Evolutionary conservation across 2,113 vertebrate species (phyloP), one percentile per base, ranked within the genome.

Genomic region (Haemorhous mexicanus): DNA sequence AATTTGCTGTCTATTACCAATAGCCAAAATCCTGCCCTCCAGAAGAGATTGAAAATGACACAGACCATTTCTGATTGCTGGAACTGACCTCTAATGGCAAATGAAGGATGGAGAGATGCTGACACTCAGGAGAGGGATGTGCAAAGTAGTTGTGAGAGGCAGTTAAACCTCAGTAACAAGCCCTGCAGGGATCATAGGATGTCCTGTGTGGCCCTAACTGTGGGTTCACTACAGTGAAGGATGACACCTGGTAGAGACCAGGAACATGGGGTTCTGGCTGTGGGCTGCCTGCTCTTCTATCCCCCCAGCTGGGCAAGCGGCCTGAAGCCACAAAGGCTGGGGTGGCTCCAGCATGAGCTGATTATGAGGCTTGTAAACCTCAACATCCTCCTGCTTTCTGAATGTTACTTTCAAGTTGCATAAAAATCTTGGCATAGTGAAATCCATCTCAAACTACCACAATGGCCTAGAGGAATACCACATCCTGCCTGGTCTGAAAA

Each of bases 141-240:
- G 13, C 28, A 84, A 66, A 70, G 46, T 0, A 0, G 2, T 21
- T 3, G 1, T 43, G 43, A 93, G 11, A n/a, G 21, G 6, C 15
- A 24, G 2, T 37, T 68, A 32, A 28, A 55, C 2, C 11, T 85
- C 4, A 2, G 7, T 43, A 50, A 37, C 12, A 75, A 55, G 23
- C 26, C n/a, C 56, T 77, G 8, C 53, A 88, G 12, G 13, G 27
- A 33, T 52, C 16, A 20, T 0, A 47, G 49, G 19, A 47, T 5
- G 1, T 18, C 3, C 30, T 43, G 27, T 23, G 14, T 53, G 50
- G 47, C 55, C 17, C n/a, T 78, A 55, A 12, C 23, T 62, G 55
- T 44, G 47, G n/a, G 32, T 33, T 50, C 32, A 9, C 32, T 58
- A 1, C 17, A 41, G 33, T 11, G 50, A 66, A 33, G 35, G 61